phyloP scores from a whole-genome alignment of 2,888 invertebrate species.

The Mesorhabditis sp. region DNA sequence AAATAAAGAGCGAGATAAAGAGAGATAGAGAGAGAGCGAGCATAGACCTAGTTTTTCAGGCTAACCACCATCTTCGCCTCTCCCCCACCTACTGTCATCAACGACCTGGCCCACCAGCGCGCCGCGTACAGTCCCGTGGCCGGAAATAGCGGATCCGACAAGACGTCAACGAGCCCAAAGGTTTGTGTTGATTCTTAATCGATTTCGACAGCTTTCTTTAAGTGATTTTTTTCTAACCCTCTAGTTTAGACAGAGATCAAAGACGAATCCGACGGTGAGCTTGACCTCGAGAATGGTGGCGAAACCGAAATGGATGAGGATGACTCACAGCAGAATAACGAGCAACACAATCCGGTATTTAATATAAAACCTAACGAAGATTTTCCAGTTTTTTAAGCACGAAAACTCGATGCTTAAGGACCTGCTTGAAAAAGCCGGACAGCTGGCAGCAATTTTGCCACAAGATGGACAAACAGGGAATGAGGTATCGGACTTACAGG shows the following conservation, averaged over 20 bases:
- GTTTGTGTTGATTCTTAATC: constrained; percentile 10
- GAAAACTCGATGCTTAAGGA: neutral
- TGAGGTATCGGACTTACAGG: too few species aligned
- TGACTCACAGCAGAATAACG: neutral
- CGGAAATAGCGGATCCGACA: constrained; percentile 28
- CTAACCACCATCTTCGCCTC: constrained; percentile 33
- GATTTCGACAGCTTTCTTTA: neutral
- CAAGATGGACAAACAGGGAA: neutral
- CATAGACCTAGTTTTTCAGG: constrained; percentile 8
- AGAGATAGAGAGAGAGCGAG: too few species aligned
- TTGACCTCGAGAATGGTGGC: constrained; percentile 29
- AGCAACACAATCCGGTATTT: neutral
- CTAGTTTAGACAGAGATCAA: constrained; percentile 29
- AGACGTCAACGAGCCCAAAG: constrained; percentile 24
- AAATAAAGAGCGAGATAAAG: too few species aligned
- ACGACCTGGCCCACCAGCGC: constrained; percentile 29
- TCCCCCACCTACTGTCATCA: constrained; percentile 35
- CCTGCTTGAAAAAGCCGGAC: neutral
- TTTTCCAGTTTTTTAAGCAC: constrained; percentile 10
- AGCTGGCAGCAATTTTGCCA: neutral
- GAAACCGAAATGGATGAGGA: constrained; percentile 9
- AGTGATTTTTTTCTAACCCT: neutral
- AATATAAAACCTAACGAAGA: constrained; percentile 15
- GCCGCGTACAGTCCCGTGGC: constrained; percentile 26
- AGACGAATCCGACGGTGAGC: constrained; percentile 41